Evolutionary conservation across 37 sponge, comb jelly and placozoan species (phyloP).

Genomic region (Mnemiopsis leidyi): DNA sequence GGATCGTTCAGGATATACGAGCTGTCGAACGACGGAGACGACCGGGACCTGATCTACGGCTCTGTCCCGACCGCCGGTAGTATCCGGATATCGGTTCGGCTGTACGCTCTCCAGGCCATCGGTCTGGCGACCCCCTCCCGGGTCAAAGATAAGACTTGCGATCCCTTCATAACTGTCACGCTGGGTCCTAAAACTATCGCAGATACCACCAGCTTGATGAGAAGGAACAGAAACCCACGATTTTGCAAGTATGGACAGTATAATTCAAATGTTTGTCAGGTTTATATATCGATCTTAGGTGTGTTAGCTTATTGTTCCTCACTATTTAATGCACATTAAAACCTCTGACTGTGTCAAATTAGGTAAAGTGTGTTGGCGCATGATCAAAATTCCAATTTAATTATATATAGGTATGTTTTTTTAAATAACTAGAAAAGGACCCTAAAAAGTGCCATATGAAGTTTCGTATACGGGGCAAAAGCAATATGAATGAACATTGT

Average conservation of each 20-base stretch:
- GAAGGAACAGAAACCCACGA: neutral
- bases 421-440: no score
- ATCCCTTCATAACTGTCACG: neutral
- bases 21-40: neutral
- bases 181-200: constrained; percentile 21
- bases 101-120: constrained; percentile 20
- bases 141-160: neutral
- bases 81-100: neutral
- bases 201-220: constrained; percentile 12
- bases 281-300: no score
- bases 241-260: constrained; percentile 35
- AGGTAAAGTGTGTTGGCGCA: no score
- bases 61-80: constrained; percentile 22
- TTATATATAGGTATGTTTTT: no score
- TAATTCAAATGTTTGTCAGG: no score
- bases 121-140: neutral
- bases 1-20: constrained; percentile 33
- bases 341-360: no score
- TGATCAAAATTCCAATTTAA: no score
- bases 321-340: no score
- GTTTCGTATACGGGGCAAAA: no score
- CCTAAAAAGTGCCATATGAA: no score
- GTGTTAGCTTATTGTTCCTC: no score
- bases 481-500: no score
- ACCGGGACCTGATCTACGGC: neutral